phyloP scores from a whole-genome alignment of 2,888 invertebrate genomes.

The Laothoe populi region DNA sequence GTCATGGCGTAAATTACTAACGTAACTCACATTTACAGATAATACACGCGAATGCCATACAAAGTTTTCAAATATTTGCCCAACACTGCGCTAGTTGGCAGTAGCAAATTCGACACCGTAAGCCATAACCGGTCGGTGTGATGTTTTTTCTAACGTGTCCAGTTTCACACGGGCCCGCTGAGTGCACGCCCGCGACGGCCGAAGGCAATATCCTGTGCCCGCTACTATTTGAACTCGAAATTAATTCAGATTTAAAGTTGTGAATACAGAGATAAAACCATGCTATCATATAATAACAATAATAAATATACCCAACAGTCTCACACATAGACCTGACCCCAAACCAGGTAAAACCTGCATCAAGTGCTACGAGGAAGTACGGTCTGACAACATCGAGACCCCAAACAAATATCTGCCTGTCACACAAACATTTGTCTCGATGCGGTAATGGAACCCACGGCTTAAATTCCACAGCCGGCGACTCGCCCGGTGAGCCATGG shows the following conservation, averaged over 20 bases:
- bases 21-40: not conserved
- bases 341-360: too few relatives aligned
- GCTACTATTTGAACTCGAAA: slow-evolving; percentile 20
- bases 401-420: too few relatives aligned
- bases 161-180: slow-evolving; percentile 58
- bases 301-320: too few relatives aligned
- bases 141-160: slow-evolving; percentile 53
- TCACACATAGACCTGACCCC: too few relatives aligned
- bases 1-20: slow-evolving; percentile 3
- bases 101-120: slow-evolving; percentile 49
- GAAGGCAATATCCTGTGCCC: slow-evolving; percentile 27
- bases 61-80: slow-evolving; percentile 24
- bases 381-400: too few relatives aligned
- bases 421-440: too few relatives aligned
- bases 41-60: slow-evolving; percentile 14
- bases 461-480: too few relatives aligned
- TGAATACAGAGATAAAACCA: too few relatives aligned
- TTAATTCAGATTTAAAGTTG: not conserved
- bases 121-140: slow-evolving; percentile 48
- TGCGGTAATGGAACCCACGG: too few relatives aligned
- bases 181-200: slow-evolving; percentile 50
- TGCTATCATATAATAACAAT: too few relatives aligned
- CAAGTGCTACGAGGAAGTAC: too few relatives aligned
- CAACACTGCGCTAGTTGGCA: slow-evolving; percentile 37
- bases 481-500: too few relatives aligned